A percentile compares a stretch with the other conserved stretches of the same genome.
phyloP scores from a whole-genome alignment of 1,140 invertebrate genomes.

The Steinernema khuongi region DNA sequence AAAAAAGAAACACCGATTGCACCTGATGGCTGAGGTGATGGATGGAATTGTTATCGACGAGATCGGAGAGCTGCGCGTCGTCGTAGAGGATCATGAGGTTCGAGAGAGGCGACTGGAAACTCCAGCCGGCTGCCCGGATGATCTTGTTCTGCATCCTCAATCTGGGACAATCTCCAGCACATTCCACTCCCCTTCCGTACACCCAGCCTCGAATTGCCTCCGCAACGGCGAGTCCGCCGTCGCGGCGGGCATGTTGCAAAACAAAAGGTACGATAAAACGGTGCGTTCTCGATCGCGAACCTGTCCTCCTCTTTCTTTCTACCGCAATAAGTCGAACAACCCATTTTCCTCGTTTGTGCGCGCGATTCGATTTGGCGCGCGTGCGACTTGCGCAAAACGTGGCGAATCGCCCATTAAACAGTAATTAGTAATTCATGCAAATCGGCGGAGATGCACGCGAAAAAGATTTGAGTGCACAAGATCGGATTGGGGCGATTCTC shows the following conservation, averaged over 20 bases:
- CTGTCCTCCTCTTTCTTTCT: not conserved
- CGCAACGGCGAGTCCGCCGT: not conserved
- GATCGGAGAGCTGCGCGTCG: slow-evolving; percentile 9
- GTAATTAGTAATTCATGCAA: not conserved
- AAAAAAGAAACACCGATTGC: not conserved
- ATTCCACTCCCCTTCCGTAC: slow-evolving; percentile 4
- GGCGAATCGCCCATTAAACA: not conserved
- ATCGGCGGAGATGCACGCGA: not conserved
- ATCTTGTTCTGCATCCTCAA: slow-evolving; percentile 9
- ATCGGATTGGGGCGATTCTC: not conserved
- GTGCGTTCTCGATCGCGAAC: not conserved
- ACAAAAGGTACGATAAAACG: slow-evolving; percentile 14
- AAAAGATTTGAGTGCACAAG: not conserved
- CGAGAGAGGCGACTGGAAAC: slow-evolving; percentile 14
- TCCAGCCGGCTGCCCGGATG: not conserved
- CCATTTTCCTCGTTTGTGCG: slow-evolving; percentile 11
- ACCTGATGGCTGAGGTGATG: not conserved
- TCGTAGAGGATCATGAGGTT: slow-evolving; percentile 11
- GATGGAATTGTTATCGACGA: not conserved
- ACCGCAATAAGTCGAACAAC: slow-evolving; percentile 9
- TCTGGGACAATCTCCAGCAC: slow-evolving; percentile 1
- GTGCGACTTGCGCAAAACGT: not conserved
- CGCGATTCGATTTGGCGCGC: not conserved
- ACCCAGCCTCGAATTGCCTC: slow-evolving; percentile 1
- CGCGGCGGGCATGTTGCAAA: not conserved